Conservation (phyloP, 2,113 vertebrate species). For the Upupa epops region DNA sequence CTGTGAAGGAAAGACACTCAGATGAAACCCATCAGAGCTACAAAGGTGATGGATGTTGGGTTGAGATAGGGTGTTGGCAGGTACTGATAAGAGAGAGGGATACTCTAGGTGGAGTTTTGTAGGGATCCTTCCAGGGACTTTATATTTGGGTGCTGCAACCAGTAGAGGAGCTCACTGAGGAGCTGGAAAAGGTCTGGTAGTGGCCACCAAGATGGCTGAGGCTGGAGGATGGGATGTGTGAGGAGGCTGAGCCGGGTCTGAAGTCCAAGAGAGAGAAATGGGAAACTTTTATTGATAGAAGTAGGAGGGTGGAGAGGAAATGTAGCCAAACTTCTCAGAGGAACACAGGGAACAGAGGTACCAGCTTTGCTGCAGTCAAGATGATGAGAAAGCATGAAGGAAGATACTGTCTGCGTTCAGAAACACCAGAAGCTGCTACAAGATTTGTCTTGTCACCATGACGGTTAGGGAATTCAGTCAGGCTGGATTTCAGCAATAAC, state of each 20-base stretch:
- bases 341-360: neutral
- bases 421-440: neutral
- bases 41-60: neutral
- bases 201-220: neutral
- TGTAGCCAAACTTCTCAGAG: neutral
- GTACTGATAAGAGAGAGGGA: neutral
- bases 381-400: rapidly evolving
- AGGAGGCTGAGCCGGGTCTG: neutral
- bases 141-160: neutral
- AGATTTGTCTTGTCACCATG: rapidly evolving
- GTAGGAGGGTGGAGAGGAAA: neutral
- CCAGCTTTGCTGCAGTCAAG: neutral
- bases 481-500: neutral
- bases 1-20: neutral
- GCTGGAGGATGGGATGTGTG: neutral
- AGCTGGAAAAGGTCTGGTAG: neutral
- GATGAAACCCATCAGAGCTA: rapidly evolving
- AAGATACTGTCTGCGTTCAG: neutral
- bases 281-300: neutral
- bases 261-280: neutral
- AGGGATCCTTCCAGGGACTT: neutral
- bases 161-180: neutral
- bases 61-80: rapidly evolving
- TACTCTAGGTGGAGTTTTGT: neutral
- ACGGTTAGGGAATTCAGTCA: no score